These are phyloP conservation scores for Saccopteryx bilineata DNA, from an alignment of 2,113 vertebrate genomes.

Conservation along the genomic window DNA sequence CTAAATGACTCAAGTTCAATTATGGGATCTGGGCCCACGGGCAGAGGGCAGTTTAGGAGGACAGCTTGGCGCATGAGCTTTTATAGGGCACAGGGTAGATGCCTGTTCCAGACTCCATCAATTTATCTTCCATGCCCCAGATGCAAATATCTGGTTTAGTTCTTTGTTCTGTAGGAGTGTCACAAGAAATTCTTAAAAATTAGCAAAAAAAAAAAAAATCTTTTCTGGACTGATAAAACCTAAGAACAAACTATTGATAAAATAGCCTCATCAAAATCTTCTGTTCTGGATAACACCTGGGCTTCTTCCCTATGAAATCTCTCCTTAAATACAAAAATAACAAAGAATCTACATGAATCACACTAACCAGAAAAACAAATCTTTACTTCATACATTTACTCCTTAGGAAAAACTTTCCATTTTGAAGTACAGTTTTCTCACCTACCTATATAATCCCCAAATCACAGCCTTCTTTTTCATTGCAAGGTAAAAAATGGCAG, in stretches of 20 bases:
- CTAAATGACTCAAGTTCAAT: not conserved
- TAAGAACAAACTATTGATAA: conserved; percentile 32
- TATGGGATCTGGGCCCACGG: not conserved
- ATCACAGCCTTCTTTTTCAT: conserved; percentile 99
- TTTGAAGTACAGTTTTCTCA: conserved; percentile 40
- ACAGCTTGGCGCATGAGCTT: not conserved
- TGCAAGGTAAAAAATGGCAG: conserved; percentile 97
- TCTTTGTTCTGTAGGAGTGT: not conserved
- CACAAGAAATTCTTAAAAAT: not conserved
- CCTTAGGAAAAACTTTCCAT: not conserved
- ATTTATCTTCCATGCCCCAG: not conserved
- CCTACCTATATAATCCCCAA: conserved; percentile 98
- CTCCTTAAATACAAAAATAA: conserved; percentile 34
- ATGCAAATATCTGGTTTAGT: not conserved
- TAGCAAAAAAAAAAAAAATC: not conserved
- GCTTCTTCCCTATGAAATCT: not conserved
- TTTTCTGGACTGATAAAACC: conserved; percentile 37
- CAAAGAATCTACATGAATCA: conserved; percentile 25
- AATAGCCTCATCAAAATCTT: not conserved
- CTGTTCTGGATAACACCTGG: not conserved
- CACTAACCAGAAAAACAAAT: conserved; percentile 24
- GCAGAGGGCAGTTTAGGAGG: not conserved
- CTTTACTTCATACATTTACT: not conserved
- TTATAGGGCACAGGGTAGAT: not conserved
- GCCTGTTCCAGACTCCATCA: not conserved